phyloP scores from a whole-genome alignment of 2,888 invertebrate species.

The Esperia sulphurella region DNA sequence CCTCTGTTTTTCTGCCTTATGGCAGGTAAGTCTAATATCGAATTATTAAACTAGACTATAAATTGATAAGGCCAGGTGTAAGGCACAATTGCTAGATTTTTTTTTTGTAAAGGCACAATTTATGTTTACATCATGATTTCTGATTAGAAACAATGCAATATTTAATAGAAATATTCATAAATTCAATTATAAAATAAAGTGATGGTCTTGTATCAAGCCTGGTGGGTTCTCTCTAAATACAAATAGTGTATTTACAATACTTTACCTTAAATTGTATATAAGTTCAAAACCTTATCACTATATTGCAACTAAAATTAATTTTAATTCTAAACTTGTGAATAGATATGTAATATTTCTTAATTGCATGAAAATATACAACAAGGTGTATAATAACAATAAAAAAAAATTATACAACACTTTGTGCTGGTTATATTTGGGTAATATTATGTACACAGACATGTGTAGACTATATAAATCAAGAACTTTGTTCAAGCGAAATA shows the following conservation, averaged over 20 bases:
- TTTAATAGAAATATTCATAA: not conserved
- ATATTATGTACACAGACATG: slow-evolving; percentile 37
- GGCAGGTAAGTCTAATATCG: not conserved
- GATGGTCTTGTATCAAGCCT: slow-evolving; percentile 37
- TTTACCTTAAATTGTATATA: slow-evolving; percentile 9
- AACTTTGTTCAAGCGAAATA: slow-evolving; percentile 70
- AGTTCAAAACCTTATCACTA: slow-evolving; percentile 19
- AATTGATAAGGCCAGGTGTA: slow-evolving; percentile 16
- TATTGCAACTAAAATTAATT: slow-evolving; percentile 30
- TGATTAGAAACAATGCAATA: not conserved
- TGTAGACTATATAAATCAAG: slow-evolving; percentile 34
- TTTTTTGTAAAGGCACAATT: slow-evolving; percentile 31
- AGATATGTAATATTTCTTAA: slow-evolving; percentile 9
- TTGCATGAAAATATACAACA: slow-evolving; percentile 46
- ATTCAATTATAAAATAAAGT: slow-evolving; percentile 15
- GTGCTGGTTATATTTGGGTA: slow-evolving; percentile 35
- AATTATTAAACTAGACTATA: not conserved
- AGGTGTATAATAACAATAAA: slow-evolving; percentile 34
- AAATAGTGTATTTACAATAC: slow-evolving; percentile 50
- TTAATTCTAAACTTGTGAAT: slow-evolving; percentile 6
- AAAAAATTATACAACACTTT: slow-evolving; percentile 53
- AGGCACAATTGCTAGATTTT: slow-evolving; percentile 34
- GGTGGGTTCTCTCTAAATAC: slow-evolving; percentile 47
- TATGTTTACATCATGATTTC: not conserved
- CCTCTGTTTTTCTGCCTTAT: not conserved